Base-by-base conservation (phyloP, 1,140 invertebrate genomes). In the Solenopsis invicta region DNA sequence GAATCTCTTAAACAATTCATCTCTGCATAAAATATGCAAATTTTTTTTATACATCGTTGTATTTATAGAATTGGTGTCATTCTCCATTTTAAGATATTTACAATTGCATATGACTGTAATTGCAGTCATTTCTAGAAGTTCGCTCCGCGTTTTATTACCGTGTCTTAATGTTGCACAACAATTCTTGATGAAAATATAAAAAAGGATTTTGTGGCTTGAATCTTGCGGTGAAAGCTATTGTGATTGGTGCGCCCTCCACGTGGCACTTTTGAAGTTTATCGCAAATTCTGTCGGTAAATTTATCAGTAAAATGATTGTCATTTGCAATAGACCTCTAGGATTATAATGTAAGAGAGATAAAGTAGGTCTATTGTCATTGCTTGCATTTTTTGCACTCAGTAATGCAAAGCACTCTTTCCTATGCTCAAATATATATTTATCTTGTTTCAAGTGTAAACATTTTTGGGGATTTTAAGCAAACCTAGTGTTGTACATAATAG, bases 231-330 rank as follows among this genome's bases (percentile, higher is more conserved):
- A 86, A 81, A 88, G 69, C 56, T 10, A 75, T 54, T 52, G 10
- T 71, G 89, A 90, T 50, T 64, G 74, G 9, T 10, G 87, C 87
- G 90, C 89, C 84, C 74, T 88, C 89, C 37, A n/a, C 52, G 69
- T 37, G 59, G 48, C 66, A 71, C 54, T 82, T 78, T 61, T 59
- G 64, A 90, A 91, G 69, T 78, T 91, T 9, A 64, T 37, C 9
- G 75, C 54, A 41, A 72, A 74, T 77, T 62, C 56, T 29, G 90
- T 91, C 89, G 90, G 90, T 91, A 91, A 88, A 87, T 71, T 13
- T 34, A 24, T 69, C 41, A 66, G 48, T 48, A 34, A 50, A 9
- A 8, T 21, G 10, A 37, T 10, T 21, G 13, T 69, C 12, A 8
- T 62, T 45, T 3, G 64, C 48, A 41, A 54, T 61, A 34, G 12